Evolutionary conservation across 1,140 invertebrate species (phyloP).

Genomic region (Palaemon carinicauda): DNA sequence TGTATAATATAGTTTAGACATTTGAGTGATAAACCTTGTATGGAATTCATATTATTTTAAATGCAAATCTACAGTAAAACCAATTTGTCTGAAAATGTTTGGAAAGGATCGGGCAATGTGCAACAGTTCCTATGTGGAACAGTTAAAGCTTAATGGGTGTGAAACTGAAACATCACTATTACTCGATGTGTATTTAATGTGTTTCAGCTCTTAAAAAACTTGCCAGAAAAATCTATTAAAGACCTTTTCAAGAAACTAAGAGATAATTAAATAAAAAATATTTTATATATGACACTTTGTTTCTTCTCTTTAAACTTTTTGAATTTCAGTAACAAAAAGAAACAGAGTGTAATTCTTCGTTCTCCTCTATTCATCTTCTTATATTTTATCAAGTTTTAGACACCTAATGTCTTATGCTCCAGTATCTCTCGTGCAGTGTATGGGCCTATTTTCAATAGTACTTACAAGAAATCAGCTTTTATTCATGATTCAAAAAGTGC

Average conservation of each 20-base stretch:
- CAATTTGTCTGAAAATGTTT: too few species aligned
- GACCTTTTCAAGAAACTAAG: neutral
- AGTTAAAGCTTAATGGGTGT: neutral
- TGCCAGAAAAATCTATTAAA: neutral
- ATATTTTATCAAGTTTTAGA: too few species aligned
- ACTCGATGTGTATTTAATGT: neutral
- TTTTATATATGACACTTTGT: too few species aligned
- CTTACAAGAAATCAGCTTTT: neutral
- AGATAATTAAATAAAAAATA: too few species aligned
- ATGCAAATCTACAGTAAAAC: too few species aligned
- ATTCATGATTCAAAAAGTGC: neutral
- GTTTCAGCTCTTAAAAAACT: neutral
- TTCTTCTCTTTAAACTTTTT: too few species aligned
- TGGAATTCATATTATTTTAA: too few species aligned
- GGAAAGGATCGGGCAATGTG: neutral
- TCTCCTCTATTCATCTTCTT: too few species aligned
- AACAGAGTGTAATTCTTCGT: too few species aligned
- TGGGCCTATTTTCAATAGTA: neutral
- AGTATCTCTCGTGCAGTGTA: neutral
- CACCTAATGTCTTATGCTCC: neutral
- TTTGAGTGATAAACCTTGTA: neutral
- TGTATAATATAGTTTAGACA: neutral
- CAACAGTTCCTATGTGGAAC: neutral
- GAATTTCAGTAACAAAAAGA: too few species aligned
- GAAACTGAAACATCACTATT: neutral